A percentile compares a stretch with the other conserved stretches of the same genome.
Conservation (phyloP, 2,888 invertebrate species). For the Polyommatus iphigenia region DNA sequence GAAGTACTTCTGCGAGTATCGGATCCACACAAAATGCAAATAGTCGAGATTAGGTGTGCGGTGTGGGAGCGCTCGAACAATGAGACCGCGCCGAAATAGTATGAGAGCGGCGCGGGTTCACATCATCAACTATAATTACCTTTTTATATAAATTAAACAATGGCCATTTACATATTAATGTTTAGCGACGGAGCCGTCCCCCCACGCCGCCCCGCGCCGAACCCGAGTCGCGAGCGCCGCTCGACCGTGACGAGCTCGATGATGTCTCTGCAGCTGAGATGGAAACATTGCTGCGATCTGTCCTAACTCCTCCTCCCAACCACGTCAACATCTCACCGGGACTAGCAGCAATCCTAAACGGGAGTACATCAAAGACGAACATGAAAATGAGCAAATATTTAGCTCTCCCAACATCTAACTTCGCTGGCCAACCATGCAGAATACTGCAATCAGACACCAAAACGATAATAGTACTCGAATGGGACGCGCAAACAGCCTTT, state of each 20-base stretch:
- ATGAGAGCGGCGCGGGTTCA: not conserved
- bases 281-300: not conserved
- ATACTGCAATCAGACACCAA: no score
- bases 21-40: not conserved
- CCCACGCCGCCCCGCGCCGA: not conserved
- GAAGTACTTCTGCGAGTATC: not conserved
- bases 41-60: not conserved
- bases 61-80: not conserved
- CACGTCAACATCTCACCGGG: no score
- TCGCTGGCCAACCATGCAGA: no score
- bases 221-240: not conserved
- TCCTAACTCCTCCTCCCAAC: not conserved
- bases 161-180: not conserved
- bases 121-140: not conserved
- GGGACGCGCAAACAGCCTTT: no score
- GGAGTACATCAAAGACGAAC: no score
- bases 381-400: no score
- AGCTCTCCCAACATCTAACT: no score
- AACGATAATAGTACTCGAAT: no score
- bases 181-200: not conserved
- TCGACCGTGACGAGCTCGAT: not conserved
- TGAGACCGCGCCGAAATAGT: not conserved
- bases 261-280: not conserved
- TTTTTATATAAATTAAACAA: slow-evolving; percentile 5
- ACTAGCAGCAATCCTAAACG: no score